Conservation (phyloP, 2,113 vertebrate genomes). For the Syngnathus typhle region DNA sequence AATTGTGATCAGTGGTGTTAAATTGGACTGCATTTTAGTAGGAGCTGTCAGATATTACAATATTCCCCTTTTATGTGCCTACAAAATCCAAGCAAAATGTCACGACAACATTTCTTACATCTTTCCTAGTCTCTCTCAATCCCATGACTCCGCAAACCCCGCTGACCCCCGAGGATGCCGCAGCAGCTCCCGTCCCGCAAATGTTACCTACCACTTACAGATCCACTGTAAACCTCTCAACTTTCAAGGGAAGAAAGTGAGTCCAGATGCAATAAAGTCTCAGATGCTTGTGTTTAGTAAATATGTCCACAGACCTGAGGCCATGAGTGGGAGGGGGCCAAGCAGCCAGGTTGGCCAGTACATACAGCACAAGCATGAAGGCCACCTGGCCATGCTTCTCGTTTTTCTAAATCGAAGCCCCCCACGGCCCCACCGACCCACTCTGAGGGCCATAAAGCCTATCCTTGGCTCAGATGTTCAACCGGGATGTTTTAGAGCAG, state of each 20-base stretch:
- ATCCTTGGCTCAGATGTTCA: background rate
- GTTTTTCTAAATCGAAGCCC: slow-evolving; percentile 1
- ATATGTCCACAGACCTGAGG: slow-evolving; percentile 51
- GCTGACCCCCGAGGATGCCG: slow-evolving; percentile 27
- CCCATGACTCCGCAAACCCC: slow-evolving; percentile 31
- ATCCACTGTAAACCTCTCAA: slow-evolving; percentile 37
- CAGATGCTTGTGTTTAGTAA: slow-evolving; percentile 72
- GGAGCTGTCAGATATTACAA: background rate
- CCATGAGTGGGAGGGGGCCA: slow-evolving; percentile 23
- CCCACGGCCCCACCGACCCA: background rate
- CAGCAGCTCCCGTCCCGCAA: background rate
- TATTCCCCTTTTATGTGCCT: background rate
- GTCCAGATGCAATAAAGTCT: slow-evolving; percentile 40
- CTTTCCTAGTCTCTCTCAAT: slow-evolving; percentile 36
- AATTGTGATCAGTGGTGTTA: background rate
- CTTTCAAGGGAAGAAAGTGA: slow-evolving; percentile 24
- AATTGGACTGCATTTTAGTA: background rate
- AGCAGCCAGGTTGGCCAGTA: slow-evolving; percentile 18
- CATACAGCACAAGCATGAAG: slow-evolving; percentile 33
- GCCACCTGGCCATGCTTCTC: slow-evolving; percentile 52
- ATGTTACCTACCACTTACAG: slow-evolving; percentile 20
- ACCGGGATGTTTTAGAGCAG: background rate
- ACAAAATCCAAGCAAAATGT: background rate
- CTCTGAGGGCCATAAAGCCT: background rate
- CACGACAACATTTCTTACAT: background rate